These are phyloP conservation scores for Hycleus phaleratus DNA, from an alignment of 1,140 invertebrate genomes.

Conservation along the genomic window DNA sequence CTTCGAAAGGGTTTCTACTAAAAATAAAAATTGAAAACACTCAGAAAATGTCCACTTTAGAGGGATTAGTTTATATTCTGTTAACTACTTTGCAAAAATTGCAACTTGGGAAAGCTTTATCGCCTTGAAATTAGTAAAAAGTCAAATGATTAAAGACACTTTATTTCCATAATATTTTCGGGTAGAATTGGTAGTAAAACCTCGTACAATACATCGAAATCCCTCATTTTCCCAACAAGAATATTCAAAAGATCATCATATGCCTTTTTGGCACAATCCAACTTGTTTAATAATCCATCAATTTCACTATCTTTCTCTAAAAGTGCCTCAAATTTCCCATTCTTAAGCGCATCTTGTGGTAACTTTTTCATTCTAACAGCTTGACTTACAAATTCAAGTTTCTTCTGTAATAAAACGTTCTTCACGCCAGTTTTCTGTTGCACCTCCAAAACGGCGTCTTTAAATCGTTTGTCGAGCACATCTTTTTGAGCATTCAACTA, in stretches of 20 bases:
- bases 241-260: constrained; percentile 72
- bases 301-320: constrained; percentile 71
- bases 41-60: no score
- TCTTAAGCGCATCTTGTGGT: constrained; percentile 46
- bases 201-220: constrained; percentile 52
- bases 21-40: no score
- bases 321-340: constrained; percentile 49
- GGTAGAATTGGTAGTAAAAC: no score
- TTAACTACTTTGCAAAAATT: no score
- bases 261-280: constrained; percentile 70
- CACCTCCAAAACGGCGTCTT: constrained; percentile 72
- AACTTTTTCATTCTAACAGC: constrained; percentile 35
- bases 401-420: constrained; percentile 66
- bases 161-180: no score
- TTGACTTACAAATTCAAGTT: constrained; percentile 45
- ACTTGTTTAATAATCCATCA: constrained; percentile 72
- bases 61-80: no score
- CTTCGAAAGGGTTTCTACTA: no score
- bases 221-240: constrained; percentile 67
- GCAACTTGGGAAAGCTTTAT: no score
- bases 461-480: constrained; percentile 69
- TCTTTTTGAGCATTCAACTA: constrained; percentile 65
- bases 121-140: no score
- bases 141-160: no score
- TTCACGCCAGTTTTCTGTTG: constrained; percentile 75